Conservation (phyloP, 2,113 vertebrate species). For the Cnemophilus loriae region DNA sequence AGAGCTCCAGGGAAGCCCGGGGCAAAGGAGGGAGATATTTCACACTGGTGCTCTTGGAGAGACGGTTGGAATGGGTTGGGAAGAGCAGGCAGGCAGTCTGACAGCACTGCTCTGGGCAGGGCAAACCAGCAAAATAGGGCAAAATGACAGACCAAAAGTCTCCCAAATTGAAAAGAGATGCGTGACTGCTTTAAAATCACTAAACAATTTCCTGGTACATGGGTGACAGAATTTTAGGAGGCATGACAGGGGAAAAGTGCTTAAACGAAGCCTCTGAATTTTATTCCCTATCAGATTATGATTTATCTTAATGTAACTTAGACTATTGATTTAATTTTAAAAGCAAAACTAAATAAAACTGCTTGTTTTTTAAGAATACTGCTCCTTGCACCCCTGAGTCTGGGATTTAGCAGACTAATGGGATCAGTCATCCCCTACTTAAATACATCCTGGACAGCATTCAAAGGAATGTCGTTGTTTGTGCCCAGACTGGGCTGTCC, state of each 20-base stretch:
- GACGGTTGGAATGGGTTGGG: neutral
- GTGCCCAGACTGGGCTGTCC: neutral
- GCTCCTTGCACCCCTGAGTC: neutral
- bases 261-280: neutral
- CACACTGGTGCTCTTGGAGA: neutral
- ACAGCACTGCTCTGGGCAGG: neutral
- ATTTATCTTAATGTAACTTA: neutral
- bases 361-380: neutral
- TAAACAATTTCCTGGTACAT: neutral
- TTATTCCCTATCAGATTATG: neutral
- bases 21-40: neutral
- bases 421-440: slow-evolving; percentile 58
- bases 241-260: neutral
- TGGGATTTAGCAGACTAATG: slow-evolving; percentile 56
- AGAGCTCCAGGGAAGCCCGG: neutral
- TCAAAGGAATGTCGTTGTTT: slow-evolving; percentile 3
- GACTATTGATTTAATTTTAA: neutral
- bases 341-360: neutral
- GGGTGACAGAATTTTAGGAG: neutral
- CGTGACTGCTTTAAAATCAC: neutral
- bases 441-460: slow-evolving; percentile 49
- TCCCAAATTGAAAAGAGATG: neutral
- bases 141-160: neutral
- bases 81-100: neutral
- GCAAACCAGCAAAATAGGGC: neutral